These are phyloP conservation scores for Sebastiscus tertius DNA, from an alignment of 2,797 vertebrate species.

Conservation along the genomic window DNA sequence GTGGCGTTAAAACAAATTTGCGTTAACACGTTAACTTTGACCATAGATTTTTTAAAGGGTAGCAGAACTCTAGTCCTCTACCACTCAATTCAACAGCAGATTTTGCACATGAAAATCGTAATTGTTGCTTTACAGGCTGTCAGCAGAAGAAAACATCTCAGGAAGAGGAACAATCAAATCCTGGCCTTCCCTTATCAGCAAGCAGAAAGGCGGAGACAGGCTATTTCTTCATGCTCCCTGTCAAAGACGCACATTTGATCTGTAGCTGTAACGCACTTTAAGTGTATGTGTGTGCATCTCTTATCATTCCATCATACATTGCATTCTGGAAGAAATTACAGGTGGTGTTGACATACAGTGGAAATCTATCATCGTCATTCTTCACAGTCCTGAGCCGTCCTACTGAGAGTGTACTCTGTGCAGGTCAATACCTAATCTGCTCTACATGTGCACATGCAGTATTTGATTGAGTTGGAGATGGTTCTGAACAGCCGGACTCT, in stretches of 20 bases:
- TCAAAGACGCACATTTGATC: not conserved
- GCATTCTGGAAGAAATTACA: not conserved
- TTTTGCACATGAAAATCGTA: not conserved
- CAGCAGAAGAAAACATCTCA: not conserved
- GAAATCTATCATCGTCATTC: constrained; percentile 2
- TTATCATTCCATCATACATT: not conserved
- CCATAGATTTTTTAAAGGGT: not conserved
- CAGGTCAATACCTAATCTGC: constrained; percentile 33
- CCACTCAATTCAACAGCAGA: not conserved
- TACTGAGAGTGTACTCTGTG: constrained; percentile 11
- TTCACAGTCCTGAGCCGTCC: not conserved
- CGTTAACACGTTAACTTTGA: too few species aligned
- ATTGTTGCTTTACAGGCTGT: not conserved
- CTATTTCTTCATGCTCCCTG: not conserved
- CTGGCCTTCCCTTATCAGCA: not conserved
- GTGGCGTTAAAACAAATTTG: too few species aligned
- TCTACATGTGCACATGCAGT: not conserved
- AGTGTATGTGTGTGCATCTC: not conserved
- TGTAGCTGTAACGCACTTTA: not conserved
- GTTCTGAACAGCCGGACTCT: constrained; percentile 3
- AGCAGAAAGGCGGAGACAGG: not conserved
- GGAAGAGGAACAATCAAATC: constrained; percentile 5
- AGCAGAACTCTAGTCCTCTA: not conserved
- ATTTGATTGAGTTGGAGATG: not conserved
- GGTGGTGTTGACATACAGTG: not conserved